Evolutionary conservation across 2,797 vertebrate species (phyloP), one percentile per base, ranked within the genome.

Genomic region (Heterohyrax brucei): DNA sequence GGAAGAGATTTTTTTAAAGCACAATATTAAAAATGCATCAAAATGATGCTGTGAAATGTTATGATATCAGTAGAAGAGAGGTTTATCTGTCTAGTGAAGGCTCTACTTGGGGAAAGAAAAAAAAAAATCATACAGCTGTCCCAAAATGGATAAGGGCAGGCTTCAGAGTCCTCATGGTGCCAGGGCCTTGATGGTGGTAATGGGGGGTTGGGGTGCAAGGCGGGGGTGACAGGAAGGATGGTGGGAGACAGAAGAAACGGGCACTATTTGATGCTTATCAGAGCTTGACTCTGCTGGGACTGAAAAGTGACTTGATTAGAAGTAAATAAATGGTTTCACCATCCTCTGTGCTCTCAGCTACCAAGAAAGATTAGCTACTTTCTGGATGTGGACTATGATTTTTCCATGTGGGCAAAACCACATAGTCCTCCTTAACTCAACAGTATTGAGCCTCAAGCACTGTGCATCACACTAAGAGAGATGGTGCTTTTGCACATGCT

Each of bases 51-150:
- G 26, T 10, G 14, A 78, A 77, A 50, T 16, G 10, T 83, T 46
- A 28, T 30, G 26, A n/a, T 33, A 28, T 59, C 64, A 87, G 84
- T 44, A 94, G 66, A 30, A 22, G 24, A 62, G 59, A 62, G 3
- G 53, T 72, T 77, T 66, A n/a, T 12, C 53, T 94, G 87, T 87
- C 24, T 75, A 87, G 80, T 28, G 64, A 90, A n/a, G 24, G 33
- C 5, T 50, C 83, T 4, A 3, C 81, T 85, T 76, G 26, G 26
- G 75, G 73, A 39, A 89, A 64, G 48, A 22, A 78, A 39, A 89
- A 64, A 53, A 22, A 33, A 70, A 78, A 28, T 73, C 33, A 3
- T 10, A 50, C 26, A 7, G 4, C 19, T 72, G 10, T 72, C 61
- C 16, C 16, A 19, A 46, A 86, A 84, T 7, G 53, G 76, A 33